Percentiles rank a stretch among this genome's conserved stretches.
phyloP scores from a whole-genome alignment of 2,797 vertebrate species.

The Acanthurus tractus region DNA sequence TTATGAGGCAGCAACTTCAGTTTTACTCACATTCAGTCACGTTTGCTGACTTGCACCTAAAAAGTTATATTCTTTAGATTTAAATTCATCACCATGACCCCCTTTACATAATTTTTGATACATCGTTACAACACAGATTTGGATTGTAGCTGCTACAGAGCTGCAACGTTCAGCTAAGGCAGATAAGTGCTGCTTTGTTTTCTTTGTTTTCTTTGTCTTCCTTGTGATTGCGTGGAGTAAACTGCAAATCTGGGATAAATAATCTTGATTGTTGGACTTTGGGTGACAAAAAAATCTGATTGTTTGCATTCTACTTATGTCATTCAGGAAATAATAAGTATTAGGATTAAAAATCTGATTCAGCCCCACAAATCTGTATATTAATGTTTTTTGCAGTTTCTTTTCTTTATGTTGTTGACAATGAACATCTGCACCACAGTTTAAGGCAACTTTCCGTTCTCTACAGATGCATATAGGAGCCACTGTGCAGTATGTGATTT shows the following conservation, averaged over 20 bases:
- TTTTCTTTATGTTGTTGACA: neutral
- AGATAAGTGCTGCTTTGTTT: neutral
- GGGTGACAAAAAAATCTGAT: neutral
- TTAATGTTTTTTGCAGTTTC: neutral
- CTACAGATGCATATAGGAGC: slow-evolving; percentile 12
- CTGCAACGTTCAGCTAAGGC: neutral
- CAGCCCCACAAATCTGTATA: neutral
- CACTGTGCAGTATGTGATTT: slow-evolving; percentile 41
- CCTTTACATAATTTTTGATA: neutral
- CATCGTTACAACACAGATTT: neutral
- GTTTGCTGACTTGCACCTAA: too few relatives aligned
- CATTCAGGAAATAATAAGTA: slow-evolving; percentile 12
- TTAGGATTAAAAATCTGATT: slow-evolving; percentile 14
- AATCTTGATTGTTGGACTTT: neutral
- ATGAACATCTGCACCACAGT: slow-evolving; percentile 6
- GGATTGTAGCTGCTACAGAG: neutral
- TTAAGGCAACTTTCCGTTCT: slow-evolving; percentile 5
- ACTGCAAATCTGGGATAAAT: neutral
- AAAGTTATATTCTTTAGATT: too few relatives aligned
- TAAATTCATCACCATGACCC: too few relatives aligned
- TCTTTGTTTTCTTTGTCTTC: neutral
- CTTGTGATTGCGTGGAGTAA: neutral
- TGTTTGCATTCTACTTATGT: neutral
- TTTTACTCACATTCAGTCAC: too few relatives aligned
- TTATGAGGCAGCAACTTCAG: too few relatives aligned